Conservation (phyloP, 1,140 invertebrate species). For the Drosophila fuyamai region DNA sequence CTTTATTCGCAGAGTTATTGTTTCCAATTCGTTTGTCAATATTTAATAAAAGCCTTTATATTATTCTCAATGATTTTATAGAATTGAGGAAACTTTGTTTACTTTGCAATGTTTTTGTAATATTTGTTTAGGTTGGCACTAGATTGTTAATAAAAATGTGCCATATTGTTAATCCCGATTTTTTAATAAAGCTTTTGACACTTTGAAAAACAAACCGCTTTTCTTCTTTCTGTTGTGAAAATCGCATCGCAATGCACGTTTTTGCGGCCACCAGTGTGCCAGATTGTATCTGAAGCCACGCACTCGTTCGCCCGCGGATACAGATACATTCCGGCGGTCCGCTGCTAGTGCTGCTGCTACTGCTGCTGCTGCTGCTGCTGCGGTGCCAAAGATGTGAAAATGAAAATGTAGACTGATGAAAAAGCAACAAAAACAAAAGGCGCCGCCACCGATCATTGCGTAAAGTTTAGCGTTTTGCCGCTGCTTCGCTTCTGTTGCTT, state of each 20-base stretch:
- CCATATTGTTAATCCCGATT: no score
- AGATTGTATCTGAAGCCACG: constrained; percentile 21
- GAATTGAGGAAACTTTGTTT: no score
- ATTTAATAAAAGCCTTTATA: no score
- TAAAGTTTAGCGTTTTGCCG: constrained; percentile 61
- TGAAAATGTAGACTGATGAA: constrained; percentile 79
- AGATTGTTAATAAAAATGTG: no score
- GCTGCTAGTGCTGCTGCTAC: constrained; percentile 10
- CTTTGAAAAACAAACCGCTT: not conserved
- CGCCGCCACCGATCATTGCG: constrained; percentile 70
- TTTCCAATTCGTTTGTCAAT: no score
- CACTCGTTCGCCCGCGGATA: constrained; percentile 31
- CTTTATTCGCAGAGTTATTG: no score
- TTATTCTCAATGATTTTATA: no score
- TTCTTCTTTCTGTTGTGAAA: not conserved
- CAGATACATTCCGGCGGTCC: constrained; percentile 23
- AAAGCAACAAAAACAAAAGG: constrained; percentile 61
- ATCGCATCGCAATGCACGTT: constrained; percentile 26
- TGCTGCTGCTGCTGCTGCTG: constrained; percentile 7
- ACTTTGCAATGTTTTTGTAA: no score
- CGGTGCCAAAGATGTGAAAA: constrained; percentile 68
- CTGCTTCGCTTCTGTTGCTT: constrained; percentile 34
- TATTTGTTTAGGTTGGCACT: no score
- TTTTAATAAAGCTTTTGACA: no score
- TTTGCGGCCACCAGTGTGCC: constrained; percentile 31